phyloP scores from a whole-genome alignment of 2,113 vertebrate genomes.

The Malurus alboscapulatus region DNA sequence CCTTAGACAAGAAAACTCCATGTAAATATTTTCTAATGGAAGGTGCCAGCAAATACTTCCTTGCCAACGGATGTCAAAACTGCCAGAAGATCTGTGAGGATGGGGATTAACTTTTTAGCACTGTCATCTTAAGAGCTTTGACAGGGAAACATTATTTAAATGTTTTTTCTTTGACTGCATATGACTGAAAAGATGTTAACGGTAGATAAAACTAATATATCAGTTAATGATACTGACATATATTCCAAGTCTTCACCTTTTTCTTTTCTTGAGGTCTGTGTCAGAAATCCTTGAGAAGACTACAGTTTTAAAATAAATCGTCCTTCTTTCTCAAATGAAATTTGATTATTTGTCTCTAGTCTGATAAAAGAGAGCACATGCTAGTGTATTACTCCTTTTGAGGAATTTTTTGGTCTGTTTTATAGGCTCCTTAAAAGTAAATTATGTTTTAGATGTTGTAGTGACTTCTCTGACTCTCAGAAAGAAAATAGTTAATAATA shows the following conservation, averaged over 20 bases:
- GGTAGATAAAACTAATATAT: slow-evolving; percentile 33
- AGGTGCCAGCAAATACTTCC: slow-evolving; percentile 50
- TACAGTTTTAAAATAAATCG: background rate
- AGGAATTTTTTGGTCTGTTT: slow-evolving; percentile 25
- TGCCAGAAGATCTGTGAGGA: slow-evolving; percentile 48
- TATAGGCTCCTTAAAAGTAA: slow-evolving; percentile 41
- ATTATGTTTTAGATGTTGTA: slow-evolving; percentile 44
- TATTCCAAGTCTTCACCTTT: background rate
- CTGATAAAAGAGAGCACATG: slow-evolving; percentile 30
- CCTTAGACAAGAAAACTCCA: background rate
- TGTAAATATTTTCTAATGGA: slow-evolving; percentile 65
- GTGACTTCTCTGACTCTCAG: slow-evolving; percentile 19
- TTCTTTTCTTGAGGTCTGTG: background rate
- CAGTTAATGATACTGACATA: slow-evolving; percentile 17
- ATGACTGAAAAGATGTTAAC: slow-evolving; percentile 37
- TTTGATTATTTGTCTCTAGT: slow-evolving; percentile 24
- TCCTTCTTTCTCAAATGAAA: slow-evolving; percentile 8
- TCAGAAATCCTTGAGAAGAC: slow-evolving; percentile 14
- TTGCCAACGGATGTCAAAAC: slow-evolving; percentile 47
- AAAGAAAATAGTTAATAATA: slow-evolving; percentile 61
- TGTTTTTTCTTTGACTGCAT: background rate
- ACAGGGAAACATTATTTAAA: slow-evolving; percentile 45
- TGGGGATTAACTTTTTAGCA: slow-evolving; percentile 49
- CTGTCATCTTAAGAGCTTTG: slow-evolving; percentile 50
- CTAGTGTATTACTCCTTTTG: slow-evolving; percentile 26